Evolutionary conservation across 1,140 invertebrate genomes (phyloP).

Genomic region (Drosophila sp.): DNA sequence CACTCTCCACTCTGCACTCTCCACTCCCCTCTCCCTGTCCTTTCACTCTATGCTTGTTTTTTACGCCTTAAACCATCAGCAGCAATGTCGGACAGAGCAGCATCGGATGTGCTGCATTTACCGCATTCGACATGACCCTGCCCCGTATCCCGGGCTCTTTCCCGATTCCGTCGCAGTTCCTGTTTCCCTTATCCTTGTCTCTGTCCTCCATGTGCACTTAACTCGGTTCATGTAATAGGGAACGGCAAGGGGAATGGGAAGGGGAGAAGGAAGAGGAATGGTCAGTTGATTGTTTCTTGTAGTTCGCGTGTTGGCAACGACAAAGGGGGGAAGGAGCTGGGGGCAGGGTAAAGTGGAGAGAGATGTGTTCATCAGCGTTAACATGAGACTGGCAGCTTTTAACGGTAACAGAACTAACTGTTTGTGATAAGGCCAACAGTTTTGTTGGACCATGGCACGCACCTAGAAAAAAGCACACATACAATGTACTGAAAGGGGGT

Average conservation of each 20-base stretch:
- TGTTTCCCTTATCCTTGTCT: constrained; percentile 22
- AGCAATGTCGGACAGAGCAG: constrained; percentile 32
- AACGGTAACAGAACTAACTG: constrained; percentile 48
- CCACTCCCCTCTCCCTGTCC: not conserved
- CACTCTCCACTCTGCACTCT: not conserved
- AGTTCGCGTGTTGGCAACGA: constrained; percentile 39
- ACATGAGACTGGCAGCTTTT: constrained; percentile 51
- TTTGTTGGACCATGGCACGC: constrained; percentile 26
- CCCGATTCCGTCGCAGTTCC: constrained; percentile 5
- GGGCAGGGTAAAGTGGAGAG: not conserved
- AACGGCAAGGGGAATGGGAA: constrained; percentile 12
- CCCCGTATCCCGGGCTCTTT: constrained; percentile 11
- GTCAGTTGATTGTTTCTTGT: constrained; percentile 54
- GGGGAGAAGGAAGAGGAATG: constrained; percentile 17
- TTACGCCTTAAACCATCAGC: constrained; percentile 53
- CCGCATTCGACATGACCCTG: constrained; percentile 65
- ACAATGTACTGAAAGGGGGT: not conserved
- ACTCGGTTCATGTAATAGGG: constrained; percentile 6
- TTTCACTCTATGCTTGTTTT: constrained; percentile 19
- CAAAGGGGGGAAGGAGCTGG: not conserved
- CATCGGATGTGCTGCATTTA: constrained; percentile 59
- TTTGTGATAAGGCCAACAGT: constrained; percentile 45
- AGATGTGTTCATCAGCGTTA: constrained; percentile 57
- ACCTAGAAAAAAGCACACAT: constrained; percentile 7
- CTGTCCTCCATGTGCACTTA: constrained; percentile 21